Base-by-base conservation (phyloP, 1,140 invertebrate genomes). In the Macrobrachium nipponense region DNA sequence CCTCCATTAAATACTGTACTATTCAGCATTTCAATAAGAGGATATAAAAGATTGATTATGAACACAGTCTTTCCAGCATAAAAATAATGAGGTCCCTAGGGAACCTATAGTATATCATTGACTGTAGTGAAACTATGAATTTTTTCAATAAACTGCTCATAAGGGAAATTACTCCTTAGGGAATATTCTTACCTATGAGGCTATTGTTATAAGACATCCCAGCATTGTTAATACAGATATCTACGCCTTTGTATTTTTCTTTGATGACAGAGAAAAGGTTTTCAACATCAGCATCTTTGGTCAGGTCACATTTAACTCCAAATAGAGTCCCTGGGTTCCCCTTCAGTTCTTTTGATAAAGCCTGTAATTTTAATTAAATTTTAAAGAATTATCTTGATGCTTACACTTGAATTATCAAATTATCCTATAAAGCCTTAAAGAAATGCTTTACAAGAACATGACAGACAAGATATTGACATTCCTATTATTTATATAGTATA, bases 211-310 rank as follows among this genome's bases (percentile, higher is more conserved):
- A 87, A 20, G 89, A 87, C 14, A 91, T 60, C 2, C 91, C 91
- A 14, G 91, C 91, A 88, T 91, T 91, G 86, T 91, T 91, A 76
- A 92, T 88, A 80, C 90, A 90, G 0, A 91, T 89, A 87, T 91
- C 91, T 17, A 92, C 89, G 15, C 90, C 89, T 36, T 91, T 91
- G 62, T 88, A 87, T 20, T 89, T 76, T 6, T 66, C 80, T 23
- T 90, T 82, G 17, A 89, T 88, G 64, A 70, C 87, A 10, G 89
- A 62, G 88, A 92, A 91, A 90, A 92, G 91, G 62, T 76, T 79
- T 44, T 89, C 12, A 17, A 92, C 90, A 5, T 91, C 89, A 5
- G 89, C 89, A 85, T 91, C 90, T 44, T 91, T 90, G 58, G 86
- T 88, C 2, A 92, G 60, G 77, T 92, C 91, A 90, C 91, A 92